Base-by-base conservation (phyloP, 2,797 vertebrate species). In the Parauchenoglanis punctatus region DNA sequence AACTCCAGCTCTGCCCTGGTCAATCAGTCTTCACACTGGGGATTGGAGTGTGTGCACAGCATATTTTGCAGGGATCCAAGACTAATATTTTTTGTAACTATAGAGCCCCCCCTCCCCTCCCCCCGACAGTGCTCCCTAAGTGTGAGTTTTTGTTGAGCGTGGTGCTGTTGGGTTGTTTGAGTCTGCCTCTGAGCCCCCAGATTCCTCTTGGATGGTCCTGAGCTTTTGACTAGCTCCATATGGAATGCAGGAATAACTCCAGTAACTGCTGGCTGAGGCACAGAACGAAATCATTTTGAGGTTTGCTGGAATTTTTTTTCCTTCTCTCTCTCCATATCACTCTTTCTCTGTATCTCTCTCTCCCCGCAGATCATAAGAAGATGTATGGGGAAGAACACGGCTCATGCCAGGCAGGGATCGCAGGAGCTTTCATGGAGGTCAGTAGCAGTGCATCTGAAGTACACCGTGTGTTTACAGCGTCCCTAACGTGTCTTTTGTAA, bases 321-420 rank as follows among this genome's bases (percentile, higher is more conserved):
- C 31, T 7, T 46, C 46, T 77, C 73, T 52, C 61, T 65, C 63
- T 84, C 52, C 67, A 84, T 80, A 85, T 80, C 90, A 94, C 82
- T 85, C 72, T 52, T 28, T 86, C 75, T 76, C 76, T 81, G 18
- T 77, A 28, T 65, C 61, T 61, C 95, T 61, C 95, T 94, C 93
- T 93, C 94, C 91, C 91, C 94, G 84, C 93, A 99, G 99, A 99
- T 94, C 96, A 99, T 94, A 99, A 99, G 96, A 99, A 98, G 96
- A 99, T 97, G 92, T 99, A 99, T 5, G 99, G 98, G n/a, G 98
- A 99, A 93, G 99, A 99, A 91, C 99, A 99, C 0, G 99, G 99
- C 92, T 99, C 99, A 0, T 99, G 99, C 96, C 99, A 99, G 94
- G 99, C 98, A 0, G 99, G 99, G 88, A 99, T 98, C 10, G 97